Conservation (phyloP, 1,140 invertebrate genomes). For the Drosophila ironensis region DNA sequence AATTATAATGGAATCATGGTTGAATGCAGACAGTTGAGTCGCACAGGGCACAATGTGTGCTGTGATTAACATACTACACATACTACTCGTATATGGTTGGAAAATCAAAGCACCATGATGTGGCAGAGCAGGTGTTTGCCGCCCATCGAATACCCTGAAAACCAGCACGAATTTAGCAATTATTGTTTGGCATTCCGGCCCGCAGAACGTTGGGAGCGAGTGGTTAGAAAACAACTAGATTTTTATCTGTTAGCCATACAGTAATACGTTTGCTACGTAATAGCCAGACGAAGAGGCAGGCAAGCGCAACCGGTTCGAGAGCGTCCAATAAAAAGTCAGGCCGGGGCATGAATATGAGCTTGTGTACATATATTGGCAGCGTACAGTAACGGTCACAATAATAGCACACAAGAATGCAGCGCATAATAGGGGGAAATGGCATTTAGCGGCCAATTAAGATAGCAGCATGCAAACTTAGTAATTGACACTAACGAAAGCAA, state of each 20-base stretch:
- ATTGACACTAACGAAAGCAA: not conserved
- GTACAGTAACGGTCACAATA: slow-evolving; percentile 4
- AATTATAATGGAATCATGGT: slow-evolving; percentile 73
- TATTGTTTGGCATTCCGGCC: slow-evolving; percentile 7
- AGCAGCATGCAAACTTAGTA: too few species aligned
- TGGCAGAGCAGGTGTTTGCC: slow-evolving; percentile 15
- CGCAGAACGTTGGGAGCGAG: slow-evolving; percentile 6
- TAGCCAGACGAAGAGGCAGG: slow-evolving; percentile 25
- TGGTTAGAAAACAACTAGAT: slow-evolving; percentile 32
- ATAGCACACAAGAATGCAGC: slow-evolving; percentile 6
- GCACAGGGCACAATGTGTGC: slow-evolving; percentile 9
- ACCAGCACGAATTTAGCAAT: not conserved
- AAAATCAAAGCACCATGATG: slow-evolving; percentile 36
- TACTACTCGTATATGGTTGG: too few species aligned
- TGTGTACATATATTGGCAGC: not conserved
- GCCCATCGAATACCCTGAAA: slow-evolving; percentile 8
- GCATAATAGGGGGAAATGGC: not conserved
- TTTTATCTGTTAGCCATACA: slow-evolving; percentile 46
- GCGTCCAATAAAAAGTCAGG: slow-evolving; percentile 24
- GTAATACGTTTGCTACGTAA: slow-evolving; percentile 44
- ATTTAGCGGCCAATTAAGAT: not conserved
- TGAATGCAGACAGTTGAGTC: slow-evolving; percentile 51
- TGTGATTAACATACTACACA: slow-evolving; percentile 42
- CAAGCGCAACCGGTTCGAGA: slow-evolving; percentile 52
- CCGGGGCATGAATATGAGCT: slow-evolving; percentile 30